Base-by-base conservation (phyloP, 2,797 vertebrate species). In the Tragopan temminckii region DNA sequence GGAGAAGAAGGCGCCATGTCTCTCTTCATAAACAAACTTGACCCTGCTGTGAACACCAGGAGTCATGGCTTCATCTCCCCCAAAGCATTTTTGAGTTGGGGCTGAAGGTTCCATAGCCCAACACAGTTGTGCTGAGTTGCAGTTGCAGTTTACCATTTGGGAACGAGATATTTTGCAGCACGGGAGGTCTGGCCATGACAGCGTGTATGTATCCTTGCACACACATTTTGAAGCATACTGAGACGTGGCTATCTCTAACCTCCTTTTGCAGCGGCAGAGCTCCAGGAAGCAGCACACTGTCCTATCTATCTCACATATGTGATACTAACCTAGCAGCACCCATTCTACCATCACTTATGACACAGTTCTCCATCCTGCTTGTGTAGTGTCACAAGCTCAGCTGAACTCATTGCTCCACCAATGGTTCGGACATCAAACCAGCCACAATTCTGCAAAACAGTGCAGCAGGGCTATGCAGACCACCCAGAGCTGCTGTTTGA, bases 11-110 rank as follows among this genome's bases (percentile, higher is more conserved):
- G 20, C 8, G 29, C 8, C 8, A 2, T 13, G 70, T 91, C 21
- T 13, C 52, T 53, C 15, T 53, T 31, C 52, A 53, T 31, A 53
- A 31, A 53, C 29, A 53, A 18, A 53, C 27, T 7, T 53, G 52
- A 31, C 27, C 52, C 10, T 31, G 52, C 27, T 53, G 27, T 31
- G 52, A 31, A 46, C 58, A 35, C 53, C 29, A 61, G 40, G n/a
- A 63, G 12, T 86, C 11, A 6, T 0, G 2, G 71, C 72, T 75
- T 33, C 8, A 0, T 82, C 43, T 80, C 46, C 25, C 20, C 31
- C 7, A 0, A 63, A 38, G 12, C 0, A 0, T 27, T 77, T 27
- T 18, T 67, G 57, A 57, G 14, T 61, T 11, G 2, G 12, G n/a
- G 18, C n/a, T 85, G 68, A 23, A 36, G 68, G 7, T 61, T 35